Percentiles rank a stretch among this genome's conserved stretches.
Conservation (phyloP, 2,797 vertebrate genomes). For the Acipenser oxyrinchus region DNA sequence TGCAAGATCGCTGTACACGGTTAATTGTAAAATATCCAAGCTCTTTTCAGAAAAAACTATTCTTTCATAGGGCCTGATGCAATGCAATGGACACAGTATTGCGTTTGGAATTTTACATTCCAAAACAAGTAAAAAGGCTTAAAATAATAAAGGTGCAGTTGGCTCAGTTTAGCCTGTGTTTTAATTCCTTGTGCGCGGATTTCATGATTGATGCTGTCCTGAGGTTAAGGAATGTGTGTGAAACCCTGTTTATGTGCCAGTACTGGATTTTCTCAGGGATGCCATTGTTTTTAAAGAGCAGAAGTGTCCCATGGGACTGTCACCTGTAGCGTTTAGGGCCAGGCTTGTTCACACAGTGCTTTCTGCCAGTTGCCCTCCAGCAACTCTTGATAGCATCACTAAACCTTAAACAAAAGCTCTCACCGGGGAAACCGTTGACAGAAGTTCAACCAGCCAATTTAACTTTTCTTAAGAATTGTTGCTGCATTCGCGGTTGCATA, state of each 20-base stretch:
- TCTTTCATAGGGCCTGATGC: too few relatives aligned
- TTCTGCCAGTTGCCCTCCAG: conserved; percentile 18
- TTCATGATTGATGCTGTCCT: too few relatives aligned
- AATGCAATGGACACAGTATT: too few relatives aligned
- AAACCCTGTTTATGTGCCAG: not conserved
- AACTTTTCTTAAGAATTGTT: conserved; percentile 6
- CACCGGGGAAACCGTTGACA: conserved; percentile 10
- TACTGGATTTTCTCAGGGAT: not conserved
- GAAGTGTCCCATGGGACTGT: not conserved
- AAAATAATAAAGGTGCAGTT: too few relatives aligned
- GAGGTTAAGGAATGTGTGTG: not conserved
- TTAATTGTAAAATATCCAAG: too few relatives aligned
- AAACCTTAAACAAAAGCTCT: conserved; percentile 10
- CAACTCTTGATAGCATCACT: conserved; percentile 4
- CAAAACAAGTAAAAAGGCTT: too few relatives aligned
- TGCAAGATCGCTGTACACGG: too few relatives aligned
- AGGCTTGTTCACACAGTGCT: conserved; percentile 14
- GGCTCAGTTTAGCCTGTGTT: too few relatives aligned
- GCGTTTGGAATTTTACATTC: too few relatives aligned
- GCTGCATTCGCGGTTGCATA: not conserved
- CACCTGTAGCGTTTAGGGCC: conserved; percentile 11
- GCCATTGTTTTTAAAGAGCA: not conserved
- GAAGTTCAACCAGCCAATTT: conserved; percentile 10
- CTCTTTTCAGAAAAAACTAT: too few relatives aligned
- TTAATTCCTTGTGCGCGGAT: too few relatives aligned